These are phyloP conservation scores for Coleophora flavipennella DNA, from an alignment of 2,888 invertebrate species.

Conservation along the genomic window DNA sequence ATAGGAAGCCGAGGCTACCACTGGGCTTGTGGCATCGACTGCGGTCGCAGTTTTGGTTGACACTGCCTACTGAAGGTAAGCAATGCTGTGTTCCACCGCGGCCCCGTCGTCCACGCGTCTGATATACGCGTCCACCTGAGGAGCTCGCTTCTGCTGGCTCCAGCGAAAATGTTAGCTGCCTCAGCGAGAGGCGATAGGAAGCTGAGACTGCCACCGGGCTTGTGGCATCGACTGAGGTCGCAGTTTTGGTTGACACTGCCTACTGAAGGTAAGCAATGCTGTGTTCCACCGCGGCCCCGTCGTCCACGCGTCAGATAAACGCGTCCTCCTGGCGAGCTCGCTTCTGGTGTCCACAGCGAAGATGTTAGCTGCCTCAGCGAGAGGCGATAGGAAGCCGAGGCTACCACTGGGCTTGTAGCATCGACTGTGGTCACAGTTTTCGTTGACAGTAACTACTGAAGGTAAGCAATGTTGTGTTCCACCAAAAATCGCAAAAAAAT, in stretches of 20 bases:
- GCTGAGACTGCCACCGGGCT: constrained; percentile 43
- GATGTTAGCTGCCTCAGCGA: constrained; percentile 33
- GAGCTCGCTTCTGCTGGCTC: constrained; percentile 81
- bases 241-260: constrained; percentile 57
- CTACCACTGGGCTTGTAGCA: constrained; percentile 51
- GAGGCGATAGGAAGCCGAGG: constrained; percentile 9
- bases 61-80: constrained; percentile 45
- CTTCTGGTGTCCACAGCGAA: constrained; percentile 76
- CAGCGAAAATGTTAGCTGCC: constrained; percentile 40
- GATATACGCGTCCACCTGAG: constrained; percentile 80
- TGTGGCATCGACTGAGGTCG: constrained; percentile 30
- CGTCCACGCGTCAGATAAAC: constrained; percentile 82
- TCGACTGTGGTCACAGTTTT: constrained; percentile 39
- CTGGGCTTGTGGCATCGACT: constrained; percentile 44
- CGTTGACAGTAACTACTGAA: constrained; percentile 46
- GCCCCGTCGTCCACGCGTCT: constrained; percentile 86
- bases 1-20: constrained; percentile 27
- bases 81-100: constrained; percentile 90
- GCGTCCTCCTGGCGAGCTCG: constrained; percentile 81
- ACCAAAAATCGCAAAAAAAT: too few species aligned
- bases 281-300: constrained; percentile 89
- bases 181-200: constrained; percentile 19
- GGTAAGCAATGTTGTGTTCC: constrained; percentile 25
- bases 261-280: constrained; percentile 76
- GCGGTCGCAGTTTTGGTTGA: constrained; percentile 50